Conservation (phyloP, 1,140 invertebrate genomes). For the Orchestia grillus region DNA sequence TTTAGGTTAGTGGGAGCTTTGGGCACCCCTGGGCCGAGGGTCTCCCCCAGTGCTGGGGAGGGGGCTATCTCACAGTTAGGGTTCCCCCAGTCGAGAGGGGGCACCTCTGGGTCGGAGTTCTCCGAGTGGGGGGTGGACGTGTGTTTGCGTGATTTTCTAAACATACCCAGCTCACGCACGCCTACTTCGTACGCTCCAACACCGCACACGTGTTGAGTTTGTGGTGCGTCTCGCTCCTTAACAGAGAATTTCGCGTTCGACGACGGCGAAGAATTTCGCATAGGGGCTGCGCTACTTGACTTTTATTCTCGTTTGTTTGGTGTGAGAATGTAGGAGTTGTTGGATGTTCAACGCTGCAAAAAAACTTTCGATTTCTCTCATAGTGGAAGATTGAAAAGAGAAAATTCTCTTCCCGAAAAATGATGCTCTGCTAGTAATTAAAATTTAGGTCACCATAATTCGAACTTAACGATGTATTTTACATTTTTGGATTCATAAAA, state of each 20-base stretch:
- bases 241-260: background rate
- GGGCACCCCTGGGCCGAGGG: background rate
- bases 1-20: slow-evolving; percentile 11
- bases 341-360: background rate
- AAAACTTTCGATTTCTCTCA: background rate
- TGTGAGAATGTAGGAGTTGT: background rate
- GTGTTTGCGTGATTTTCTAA: background rate
- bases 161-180: background rate
- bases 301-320: background rate
- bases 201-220: background rate
- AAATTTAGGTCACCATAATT: background rate
- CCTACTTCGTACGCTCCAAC: background rate
- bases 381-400: background rate
- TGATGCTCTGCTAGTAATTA: background rate
- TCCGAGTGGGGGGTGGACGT: background rate
- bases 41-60: background rate
- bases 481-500: background rate
- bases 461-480: background rate
- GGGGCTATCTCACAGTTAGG: too few species aligned
- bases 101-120: background rate
- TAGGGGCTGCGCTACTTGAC: background rate
- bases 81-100: too few species aligned
- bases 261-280: background rate
- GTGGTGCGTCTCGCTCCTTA: background rate
- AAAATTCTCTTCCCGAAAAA: background rate